Conservation (phyloP, 2,888 invertebrate species). For the Alviniconcha strummeri region DNA sequence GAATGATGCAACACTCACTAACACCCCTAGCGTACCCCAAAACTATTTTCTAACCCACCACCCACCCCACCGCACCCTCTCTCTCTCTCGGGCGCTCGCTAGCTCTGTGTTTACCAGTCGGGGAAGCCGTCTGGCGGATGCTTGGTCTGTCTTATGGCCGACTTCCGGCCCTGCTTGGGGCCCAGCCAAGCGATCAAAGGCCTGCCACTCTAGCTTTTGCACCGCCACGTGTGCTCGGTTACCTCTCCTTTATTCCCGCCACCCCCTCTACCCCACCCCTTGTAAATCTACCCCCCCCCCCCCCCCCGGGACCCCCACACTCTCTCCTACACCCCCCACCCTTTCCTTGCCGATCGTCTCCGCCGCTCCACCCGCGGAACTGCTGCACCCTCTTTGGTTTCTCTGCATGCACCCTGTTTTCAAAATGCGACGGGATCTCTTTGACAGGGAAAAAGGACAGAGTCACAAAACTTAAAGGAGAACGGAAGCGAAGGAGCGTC, state of each 20-base stretch:
- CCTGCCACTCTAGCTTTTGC: background rate
- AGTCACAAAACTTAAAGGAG: background rate
- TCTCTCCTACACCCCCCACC: too few relatives aligned
- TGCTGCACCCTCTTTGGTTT: background rate
- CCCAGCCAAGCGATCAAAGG: background rate
- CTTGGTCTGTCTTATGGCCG: slow-evolving; percentile 4
- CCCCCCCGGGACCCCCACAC: too few relatives aligned
- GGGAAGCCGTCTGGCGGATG: background rate
- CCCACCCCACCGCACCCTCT: background rate
- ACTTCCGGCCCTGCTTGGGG: background rate
- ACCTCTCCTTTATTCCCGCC: background rate
- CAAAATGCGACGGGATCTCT: background rate
- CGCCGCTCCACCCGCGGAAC: too few relatives aligned
- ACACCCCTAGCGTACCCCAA: background rate
- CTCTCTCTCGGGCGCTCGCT: background rate
- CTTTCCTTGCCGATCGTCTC: too few relatives aligned
- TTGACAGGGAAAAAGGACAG: background rate
- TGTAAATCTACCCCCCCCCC: background rate
- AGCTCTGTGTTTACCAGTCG: background rate
- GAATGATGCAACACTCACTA: too few relatives aligned
- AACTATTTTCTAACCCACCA: background rate
- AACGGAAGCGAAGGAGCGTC: too few relatives aligned
- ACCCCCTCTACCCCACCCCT: background rate
- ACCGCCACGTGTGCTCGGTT: slow-evolving; percentile 7
- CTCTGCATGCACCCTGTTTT: background rate